These are phyloP conservation scores for Lepilemur septentrionalis DNA, from an alignment of 2,797 vertebrate species.

Conservation along the genomic window DNA sequence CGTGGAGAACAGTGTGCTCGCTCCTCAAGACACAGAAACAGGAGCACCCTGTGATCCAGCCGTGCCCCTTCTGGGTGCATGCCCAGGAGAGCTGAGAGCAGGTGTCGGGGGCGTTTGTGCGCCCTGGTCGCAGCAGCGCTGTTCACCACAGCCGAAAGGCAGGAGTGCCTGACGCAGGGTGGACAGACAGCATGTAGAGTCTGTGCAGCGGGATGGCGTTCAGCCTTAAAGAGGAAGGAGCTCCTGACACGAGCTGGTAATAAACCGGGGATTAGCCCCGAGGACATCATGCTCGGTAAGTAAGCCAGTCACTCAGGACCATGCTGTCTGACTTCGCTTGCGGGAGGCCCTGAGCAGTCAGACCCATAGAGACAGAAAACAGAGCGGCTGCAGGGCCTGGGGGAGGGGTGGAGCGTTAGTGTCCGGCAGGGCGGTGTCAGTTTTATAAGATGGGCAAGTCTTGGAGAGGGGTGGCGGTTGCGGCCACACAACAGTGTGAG, in stretches of 20 bases:
- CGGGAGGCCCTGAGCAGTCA: not conserved
- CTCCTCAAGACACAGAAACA: not conserved
- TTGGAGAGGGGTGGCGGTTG: not conserved
- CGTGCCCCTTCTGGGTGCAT: not conserved
- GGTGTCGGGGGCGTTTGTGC: not conserved
- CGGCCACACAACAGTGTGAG: rapidly evolving
- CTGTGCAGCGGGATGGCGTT: too few species aligned
- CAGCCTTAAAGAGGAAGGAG: not conserved
- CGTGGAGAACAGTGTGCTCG: not conserved
- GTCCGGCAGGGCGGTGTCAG: not conserved
- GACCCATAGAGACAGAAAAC: not conserved
- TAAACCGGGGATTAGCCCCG: not conserved
- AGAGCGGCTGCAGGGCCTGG: not conserved
- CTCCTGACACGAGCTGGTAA: not conserved
- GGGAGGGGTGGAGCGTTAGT: rapidly evolving
- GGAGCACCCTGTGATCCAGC: not conserved
- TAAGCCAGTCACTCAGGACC: not conserved
- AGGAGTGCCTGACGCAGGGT: not conserved
- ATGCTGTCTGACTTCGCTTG: not conserved
- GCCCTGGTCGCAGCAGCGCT: not conserved
- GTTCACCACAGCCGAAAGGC: too few species aligned
- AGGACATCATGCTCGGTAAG: not conserved
- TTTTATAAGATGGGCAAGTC: not conserved
- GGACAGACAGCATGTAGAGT: not conserved
- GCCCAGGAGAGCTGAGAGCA: not conserved